Evolutionary conservation across 2,113 vertebrate genomes (phyloP), one percentile per base, ranked within the genome.

Genomic region (Tympanuchus pallidicinctus): DNA sequence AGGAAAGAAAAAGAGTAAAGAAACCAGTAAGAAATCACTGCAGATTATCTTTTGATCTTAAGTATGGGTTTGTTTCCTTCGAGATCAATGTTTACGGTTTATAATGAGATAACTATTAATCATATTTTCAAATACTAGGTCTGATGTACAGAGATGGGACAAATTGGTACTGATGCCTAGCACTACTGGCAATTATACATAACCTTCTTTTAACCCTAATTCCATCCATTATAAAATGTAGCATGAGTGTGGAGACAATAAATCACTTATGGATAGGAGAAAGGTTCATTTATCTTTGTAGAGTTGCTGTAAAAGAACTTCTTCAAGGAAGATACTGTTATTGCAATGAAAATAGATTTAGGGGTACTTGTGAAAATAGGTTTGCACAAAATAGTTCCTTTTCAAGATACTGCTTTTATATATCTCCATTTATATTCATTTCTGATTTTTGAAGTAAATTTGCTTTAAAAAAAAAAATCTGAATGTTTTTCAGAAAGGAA

Each of bases 141-240:
- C 70, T 73, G 54, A 87, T 34, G 24, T 76, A 54, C 77, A 97
- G 42, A 92, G 71, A 36, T 92, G 76, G 34, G 45, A 82, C 34
- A 95, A 94, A 83, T 27, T 57, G 57, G 32, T 84, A 73, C 63
- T 77, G 82, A 81, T 0, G 8, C 42, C 11, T 17, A 90, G 54
- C 64, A 54, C 25, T 78, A 19, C 34, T 63, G 63, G 52, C 38
- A 97, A 82, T 94, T 91, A 93, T n/a, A 86, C 12, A n/a, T 83
- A 93, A 93, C 86, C 65, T 76, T 84, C 34, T 85, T 94, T 95
- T 90, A 93, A 76, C 90, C 93, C 30, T 92, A 84, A 96, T 92
- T 93, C 76, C 13, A 81, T 70, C 42, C 36, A 63, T 94, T 97
- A 92, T 64, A 27, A 86, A 87, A 90, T 19, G 43, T 19, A 78